Evolutionary conservation across 1,140 invertebrate species (phyloP), one percentile per base, ranked within the genome.

Genomic region (Drosophila ambigua): DNA sequence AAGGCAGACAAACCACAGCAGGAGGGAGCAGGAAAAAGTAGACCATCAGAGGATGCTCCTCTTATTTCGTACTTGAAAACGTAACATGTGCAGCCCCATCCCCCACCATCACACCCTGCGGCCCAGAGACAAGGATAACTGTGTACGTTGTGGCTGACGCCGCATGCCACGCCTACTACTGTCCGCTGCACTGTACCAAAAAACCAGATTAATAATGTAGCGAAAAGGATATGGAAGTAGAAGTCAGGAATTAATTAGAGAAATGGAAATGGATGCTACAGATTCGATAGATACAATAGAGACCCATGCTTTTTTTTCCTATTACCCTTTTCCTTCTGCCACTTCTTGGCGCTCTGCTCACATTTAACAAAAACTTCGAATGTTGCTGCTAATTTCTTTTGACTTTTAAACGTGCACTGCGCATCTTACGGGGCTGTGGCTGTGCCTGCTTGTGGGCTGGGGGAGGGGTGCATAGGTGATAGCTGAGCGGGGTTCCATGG

Each of bases 341-440:
- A 31, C 15, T 15, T 31, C 23, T 13, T 13, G 9, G 11, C 35
- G 11, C 3, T 35, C 31, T 9, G 11, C 3, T 1, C n/a, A 16
- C 39, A 48, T 31, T 61, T 9, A 15, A 24, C 15, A 31, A 35
- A 39, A 43, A 16, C 43, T 28, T 26, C 16, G 15, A 75, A 62
- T 65, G 62, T 63, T 67, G 48, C 69, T 63, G 74, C 78, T 87
- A 87, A 87, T 87, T 87, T 78, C 62, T 63, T 67, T 49, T 46
- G 62, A 74, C 61, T 58, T 58, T 77, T 51, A 28, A 23, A 73
- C 61, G 65, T 71, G 59, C 79, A 57, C 45, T 79, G 75, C 2
- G 8, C 71, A 79, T 76, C 79, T 83, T 55, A 0, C 23, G 23
- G 23, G 2, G 23, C 23, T 2, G 23, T 16, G 4, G 23, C 4